Conservation (phyloP, 53 echinoderm and acorn worm genomes). For the Arbacia lixula region DNA sequence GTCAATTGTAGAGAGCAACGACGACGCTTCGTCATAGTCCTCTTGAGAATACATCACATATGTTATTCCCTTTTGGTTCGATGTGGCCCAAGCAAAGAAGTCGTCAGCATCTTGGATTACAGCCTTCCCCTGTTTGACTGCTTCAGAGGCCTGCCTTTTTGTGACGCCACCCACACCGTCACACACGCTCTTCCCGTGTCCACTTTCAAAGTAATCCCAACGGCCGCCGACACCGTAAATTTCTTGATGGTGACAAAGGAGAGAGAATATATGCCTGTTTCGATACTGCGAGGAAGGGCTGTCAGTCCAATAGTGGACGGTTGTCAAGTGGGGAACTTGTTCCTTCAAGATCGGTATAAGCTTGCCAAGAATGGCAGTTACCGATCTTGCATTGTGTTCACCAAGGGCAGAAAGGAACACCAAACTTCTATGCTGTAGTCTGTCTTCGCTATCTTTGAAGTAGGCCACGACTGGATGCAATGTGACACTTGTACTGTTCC, state of each 20-base stretch:
- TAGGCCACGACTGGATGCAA: too few relatives aligned
- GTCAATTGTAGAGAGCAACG: conserved; percentile 1
- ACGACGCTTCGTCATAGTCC: conserved; percentile 31
- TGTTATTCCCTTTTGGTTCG: conserved; percentile 43
- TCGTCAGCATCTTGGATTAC: conserved; percentile 56
- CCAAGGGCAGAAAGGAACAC: too few relatives aligned
- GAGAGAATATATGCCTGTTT: conserved; percentile 44
- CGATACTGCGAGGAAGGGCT: conserved; percentile 66
- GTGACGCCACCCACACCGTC: conserved; percentile 58
- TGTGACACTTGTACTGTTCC: too few relatives aligned
- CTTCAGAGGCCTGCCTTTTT: conserved; percentile 59
- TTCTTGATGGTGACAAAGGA: conserved; percentile 32
- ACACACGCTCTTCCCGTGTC: conserved; percentile 59
- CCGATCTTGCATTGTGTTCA: too few relatives aligned
- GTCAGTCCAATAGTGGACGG: conserved; percentile 64
- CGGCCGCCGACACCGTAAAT: conserved; percentile 43
- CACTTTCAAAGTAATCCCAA: conserved; percentile 65
- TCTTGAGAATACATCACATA: conserved; percentile 41
- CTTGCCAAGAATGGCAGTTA: too few relatives aligned
- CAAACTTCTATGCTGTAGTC: too few relatives aligned
- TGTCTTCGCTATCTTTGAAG: too few relatives aligned
- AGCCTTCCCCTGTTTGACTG: conserved; percentile 51
- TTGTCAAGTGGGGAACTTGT: conserved; percentile 32
- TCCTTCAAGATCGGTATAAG: conserved; percentile 31
- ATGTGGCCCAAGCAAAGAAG: conserved; percentile 52